Percentiles rank a stretch among this genome's conserved stretches.
Evolutionary conservation across 2,113 vertebrate species (phyloP).

Genomic region (Phyllostomus discolor): DNA sequence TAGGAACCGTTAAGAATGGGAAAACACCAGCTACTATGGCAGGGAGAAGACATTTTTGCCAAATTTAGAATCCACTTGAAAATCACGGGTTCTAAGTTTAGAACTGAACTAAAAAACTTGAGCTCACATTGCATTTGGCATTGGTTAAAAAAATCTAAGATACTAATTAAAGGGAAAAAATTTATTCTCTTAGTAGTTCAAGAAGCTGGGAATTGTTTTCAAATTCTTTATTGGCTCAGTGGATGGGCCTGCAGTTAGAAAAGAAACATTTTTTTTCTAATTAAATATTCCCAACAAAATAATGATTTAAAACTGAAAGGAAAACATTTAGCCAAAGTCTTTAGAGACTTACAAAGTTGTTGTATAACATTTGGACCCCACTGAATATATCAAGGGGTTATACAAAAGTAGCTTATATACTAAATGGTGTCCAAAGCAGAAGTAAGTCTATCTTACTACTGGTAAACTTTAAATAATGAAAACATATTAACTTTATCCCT

Average conservation of each 20-base stretch:
- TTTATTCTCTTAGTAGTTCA: conserved; percentile 52
- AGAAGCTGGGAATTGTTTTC: conserved; percentile 63
- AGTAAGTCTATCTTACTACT: background rate
- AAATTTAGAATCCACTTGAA: conserved; percentile 73
- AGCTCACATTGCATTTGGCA: conserved; percentile 68
- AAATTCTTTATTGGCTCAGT: conserved; percentile 65
- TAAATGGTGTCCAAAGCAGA: background rate
- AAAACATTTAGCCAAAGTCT: background rate
- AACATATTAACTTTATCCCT: background rate
- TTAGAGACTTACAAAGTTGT: conserved; percentile 5
- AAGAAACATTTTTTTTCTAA: conserved; percentile 50
- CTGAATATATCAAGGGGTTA: background rate
- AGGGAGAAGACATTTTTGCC: conserved; percentile 58
- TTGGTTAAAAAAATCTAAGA: conserved; percentile 50
- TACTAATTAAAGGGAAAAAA: conserved; percentile 68
- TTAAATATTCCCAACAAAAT: conserved; percentile 64
- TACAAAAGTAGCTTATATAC: background rate
- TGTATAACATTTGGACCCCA: conserved; percentile 2
- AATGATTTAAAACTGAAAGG: conserved; percentile 49
- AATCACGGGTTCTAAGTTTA: conserved; percentile 74
- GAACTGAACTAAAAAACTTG: conserved; percentile 70
- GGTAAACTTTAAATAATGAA: conserved; percentile 10
- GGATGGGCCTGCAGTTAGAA: conserved; percentile 23
- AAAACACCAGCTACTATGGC: conserved; percentile 42
- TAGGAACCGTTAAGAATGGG: conserved; percentile 47